Evolutionary conservation across 35 echinoderm and acorn worm genomes (phyloP), one percentile per base, ranked within the genome.

Genomic region (Heliocidaris erythrogramma): DNA sequence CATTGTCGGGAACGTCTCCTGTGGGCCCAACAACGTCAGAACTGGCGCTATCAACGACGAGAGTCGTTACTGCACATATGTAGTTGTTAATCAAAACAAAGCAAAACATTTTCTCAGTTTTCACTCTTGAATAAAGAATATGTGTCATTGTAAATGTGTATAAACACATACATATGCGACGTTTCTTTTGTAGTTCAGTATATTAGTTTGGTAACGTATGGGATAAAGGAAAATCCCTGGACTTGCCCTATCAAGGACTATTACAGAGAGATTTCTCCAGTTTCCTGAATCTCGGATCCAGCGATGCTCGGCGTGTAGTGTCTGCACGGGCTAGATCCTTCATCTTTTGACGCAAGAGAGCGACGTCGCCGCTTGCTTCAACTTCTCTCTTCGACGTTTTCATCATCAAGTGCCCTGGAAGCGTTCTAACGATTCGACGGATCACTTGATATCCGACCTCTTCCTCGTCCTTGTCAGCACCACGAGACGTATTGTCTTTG

Each of bases 371-470:
- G 47, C 96, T 94, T 12, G 95, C 95, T 84, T 97, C 95, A 10
- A 49, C 91, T 89, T 97, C 95, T 88, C 96, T 48, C 32, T 95
- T 60, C 11, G 87, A 47, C 78, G 96, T 94, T 71, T 97, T 97
- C 30, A 97, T 5, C 24, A 97, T 61, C 21, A 97, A 21, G 31
- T 96, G 93, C 32, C 95, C 96, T 5, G 96, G 96, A n/a, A 97
- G 69, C 31, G 95, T 97, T 49, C 95, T 49, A 3, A 95, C 94
- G 13, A 97, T 59, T 85, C 69, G 48, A 18, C 95, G 95, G 47
- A 97, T 91, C 35, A 97, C 60, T 13, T 94, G 90, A 13, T 93
- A 93, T 52, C 94, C 18, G 4, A 88, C 50, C 21, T 88, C 69
- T 9, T 96, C 95, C 30, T 86, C 31, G 17, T 30, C 86, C 7